Conservation (phyloP, 2,797 vertebrate genomes). For the Poecilia picta region DNA sequence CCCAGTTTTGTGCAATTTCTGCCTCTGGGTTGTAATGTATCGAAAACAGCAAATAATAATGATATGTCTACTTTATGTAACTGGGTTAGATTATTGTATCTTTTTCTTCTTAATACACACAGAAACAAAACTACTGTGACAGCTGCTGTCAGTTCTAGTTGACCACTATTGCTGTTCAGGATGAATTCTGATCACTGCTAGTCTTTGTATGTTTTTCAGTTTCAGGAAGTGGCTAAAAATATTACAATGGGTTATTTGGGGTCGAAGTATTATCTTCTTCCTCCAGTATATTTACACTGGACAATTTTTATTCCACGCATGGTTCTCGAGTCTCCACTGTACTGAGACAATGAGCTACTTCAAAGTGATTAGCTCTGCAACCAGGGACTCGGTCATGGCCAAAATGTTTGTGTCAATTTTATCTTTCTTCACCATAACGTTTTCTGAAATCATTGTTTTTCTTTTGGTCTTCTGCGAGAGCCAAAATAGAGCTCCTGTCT, state of each 20-base stretch:
- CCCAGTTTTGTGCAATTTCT: slow-evolving; percentile 27
- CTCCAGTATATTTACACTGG: slow-evolving; percentile 6
- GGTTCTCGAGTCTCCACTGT: not conserved
- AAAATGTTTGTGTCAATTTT: slow-evolving; percentile 35
- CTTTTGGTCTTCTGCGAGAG: slow-evolving; percentile 38
- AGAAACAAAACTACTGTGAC: slow-evolving; percentile 43
- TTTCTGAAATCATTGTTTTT: slow-evolving; percentile 37
- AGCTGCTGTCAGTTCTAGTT: slow-evolving; percentile 33
- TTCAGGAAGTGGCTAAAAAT: slow-evolving; percentile 18
- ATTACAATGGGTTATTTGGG: not conserved
- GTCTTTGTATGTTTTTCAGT: slow-evolving; percentile 27
- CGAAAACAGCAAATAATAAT: slow-evolving; percentile 21
- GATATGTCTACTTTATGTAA: slow-evolving; percentile 25
- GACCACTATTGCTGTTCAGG: slow-evolving; percentile 59
- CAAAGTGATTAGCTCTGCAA: slow-evolving; percentile 25
- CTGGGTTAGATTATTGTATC: slow-evolving; percentile 37
- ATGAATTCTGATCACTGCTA: slow-evolving; percentile 18
- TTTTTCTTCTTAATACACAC: slow-evolving; percentile 30
- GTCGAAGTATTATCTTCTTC: not conserved
- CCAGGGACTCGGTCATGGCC: slow-evolving; percentile 22
- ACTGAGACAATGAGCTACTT: slow-evolving; percentile 9
- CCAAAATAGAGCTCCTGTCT: slow-evolving; percentile 6
- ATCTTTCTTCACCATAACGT: slow-evolving; percentile 42
- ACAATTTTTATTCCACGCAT: slow-evolving; percentile 16
- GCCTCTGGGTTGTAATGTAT: slow-evolving; percentile 32